Conservation (phyloP, 1,140 invertebrate species). For the Ectropis grisescens region DNA sequence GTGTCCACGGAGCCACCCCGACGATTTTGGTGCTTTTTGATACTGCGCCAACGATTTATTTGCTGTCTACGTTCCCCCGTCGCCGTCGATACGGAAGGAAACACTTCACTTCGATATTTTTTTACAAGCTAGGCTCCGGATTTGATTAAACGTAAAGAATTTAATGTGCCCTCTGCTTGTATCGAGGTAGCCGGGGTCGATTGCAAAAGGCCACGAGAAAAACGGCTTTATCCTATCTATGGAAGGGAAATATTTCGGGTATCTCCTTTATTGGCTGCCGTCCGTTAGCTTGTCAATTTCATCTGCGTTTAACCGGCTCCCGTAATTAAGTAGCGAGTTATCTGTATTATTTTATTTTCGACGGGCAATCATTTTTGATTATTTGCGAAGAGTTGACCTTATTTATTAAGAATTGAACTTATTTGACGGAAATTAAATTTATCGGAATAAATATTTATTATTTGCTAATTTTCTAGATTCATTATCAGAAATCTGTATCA, state of each 20-base stretch:
- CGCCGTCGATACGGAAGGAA: constrained; percentile 33
- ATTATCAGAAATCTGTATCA: no score
- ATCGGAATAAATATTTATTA: no score
- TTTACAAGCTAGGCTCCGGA: constrained; percentile 21
- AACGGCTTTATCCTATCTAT: constrained; percentile 36
- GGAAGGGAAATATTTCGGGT: constrained; percentile 35
- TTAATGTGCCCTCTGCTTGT: constrained; percentile 39
- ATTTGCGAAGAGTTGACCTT: no score
- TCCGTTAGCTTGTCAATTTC: constrained; percentile 27
- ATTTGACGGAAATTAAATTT: no score
- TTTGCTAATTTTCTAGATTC: no score
- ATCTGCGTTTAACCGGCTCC: constrained; percentile 8
- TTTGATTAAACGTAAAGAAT: constrained; percentile 55
- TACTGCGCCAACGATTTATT: constrained; percentile 59
- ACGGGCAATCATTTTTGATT: no score
- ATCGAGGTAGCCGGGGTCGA: constrained; percentile 22
- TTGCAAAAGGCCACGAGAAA: constrained; percentile 39
- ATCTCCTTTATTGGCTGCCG: constrained; percentile 27
- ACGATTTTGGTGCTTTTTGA: constrained; percentile 55
- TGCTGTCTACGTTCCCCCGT: constrained; percentile 28
- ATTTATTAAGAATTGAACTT: no score
- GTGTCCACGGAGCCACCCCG: constrained; percentile 39
- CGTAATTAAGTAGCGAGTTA: no score
- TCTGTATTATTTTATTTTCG: no score
- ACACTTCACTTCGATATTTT: constrained; percentile 36